Percentiles rank a stretch among this genome's conserved stretches.
Evolutionary conservation across 2,888 invertebrate species (phyloP).

Genomic region (Seira ritae): DNA sequence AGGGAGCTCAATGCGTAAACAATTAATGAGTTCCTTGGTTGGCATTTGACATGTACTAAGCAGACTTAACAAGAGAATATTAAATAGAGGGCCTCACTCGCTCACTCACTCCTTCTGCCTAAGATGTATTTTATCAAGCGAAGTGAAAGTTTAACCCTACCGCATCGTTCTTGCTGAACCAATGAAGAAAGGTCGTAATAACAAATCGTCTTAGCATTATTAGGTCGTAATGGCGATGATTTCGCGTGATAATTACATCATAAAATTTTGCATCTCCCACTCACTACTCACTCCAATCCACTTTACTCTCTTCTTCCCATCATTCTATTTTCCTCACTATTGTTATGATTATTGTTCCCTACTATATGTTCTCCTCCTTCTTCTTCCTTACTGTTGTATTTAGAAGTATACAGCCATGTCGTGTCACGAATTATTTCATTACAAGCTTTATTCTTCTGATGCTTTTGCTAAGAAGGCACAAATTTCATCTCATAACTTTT

Average conservation of each 20-base stretch:
- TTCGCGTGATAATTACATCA: constrained; percentile 47
- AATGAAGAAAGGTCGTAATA: background rate
- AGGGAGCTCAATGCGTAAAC: background rate
- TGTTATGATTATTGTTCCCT: constrained; percentile 10
- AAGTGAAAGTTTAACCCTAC: background rate
- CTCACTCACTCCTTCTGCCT: background rate
- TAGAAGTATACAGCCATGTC: too few species aligned
- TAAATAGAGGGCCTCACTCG: too few species aligned
- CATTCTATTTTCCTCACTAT: background rate
- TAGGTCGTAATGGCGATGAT: constrained; percentile 43
- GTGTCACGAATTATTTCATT: background rate
- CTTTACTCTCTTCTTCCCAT: background rate
- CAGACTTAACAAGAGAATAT: too few species aligned
- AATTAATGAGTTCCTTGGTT: background rate
- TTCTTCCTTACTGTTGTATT: background rate
- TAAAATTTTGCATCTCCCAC: constrained; percentile 49
- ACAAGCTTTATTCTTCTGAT: background rate
- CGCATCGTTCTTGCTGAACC: background rate
- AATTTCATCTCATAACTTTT: background rate
- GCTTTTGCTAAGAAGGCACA: background rate
- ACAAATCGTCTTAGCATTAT: constrained; percentile 42
- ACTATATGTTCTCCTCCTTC: background rate
- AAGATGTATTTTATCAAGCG: background rate
- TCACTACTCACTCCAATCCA: constrained; percentile 8
- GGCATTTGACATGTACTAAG: background rate